A percentile compares a stretch with the other conserved stretches of the same genome.
Conservation (phyloP, 2,888 invertebrate species). For the Thereva unica region DNA sequence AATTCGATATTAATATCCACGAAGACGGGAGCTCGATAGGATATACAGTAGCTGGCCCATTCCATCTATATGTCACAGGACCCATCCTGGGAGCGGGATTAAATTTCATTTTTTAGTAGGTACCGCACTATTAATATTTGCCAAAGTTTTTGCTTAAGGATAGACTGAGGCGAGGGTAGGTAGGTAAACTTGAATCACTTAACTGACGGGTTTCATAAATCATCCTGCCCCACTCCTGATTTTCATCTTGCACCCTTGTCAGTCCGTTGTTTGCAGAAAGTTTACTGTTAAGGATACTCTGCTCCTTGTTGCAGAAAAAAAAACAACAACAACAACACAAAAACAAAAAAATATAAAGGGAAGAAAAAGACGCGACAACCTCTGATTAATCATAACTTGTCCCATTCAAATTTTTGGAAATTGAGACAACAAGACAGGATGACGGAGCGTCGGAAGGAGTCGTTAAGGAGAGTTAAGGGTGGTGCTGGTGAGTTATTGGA, state of each 20-base stretch:
- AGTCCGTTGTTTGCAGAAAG: slow-evolving; percentile 29
- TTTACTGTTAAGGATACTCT: slow-evolving; percentile 9
- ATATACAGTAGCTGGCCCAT: no score
- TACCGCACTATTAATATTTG: no score
- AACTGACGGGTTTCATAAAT: slow-evolving; percentile 31
- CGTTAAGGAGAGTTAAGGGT: slow-evolving; percentile 24
- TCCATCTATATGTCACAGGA: no score
- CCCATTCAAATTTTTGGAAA: slow-evolving; percentile 35
- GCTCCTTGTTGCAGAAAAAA: no score
- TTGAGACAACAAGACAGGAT: slow-evolving; percentile 34
- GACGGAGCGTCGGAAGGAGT: slow-evolving; percentile 33
- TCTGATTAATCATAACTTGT: slow-evolving; percentile 35
- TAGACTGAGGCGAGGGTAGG: neutral
- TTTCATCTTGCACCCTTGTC: slow-evolving; percentile 6
- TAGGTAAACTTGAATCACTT: slow-evolving; percentile 32
- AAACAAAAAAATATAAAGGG: neutral
- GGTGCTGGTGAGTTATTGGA: slow-evolving; percentile 24
- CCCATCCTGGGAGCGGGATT: no score
- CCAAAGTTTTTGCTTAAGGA: no score
- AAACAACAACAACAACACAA: neutral
- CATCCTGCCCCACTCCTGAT: slow-evolving; percentile 12
- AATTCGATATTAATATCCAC: no score
- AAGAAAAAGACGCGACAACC: slow-evolving; percentile 33
- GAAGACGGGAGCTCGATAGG: no score
- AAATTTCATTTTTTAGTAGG: no score